phyloP scores from a whole-genome alignment of 2,113 vertebrate species.

The Terrapene triunguis region DNA sequence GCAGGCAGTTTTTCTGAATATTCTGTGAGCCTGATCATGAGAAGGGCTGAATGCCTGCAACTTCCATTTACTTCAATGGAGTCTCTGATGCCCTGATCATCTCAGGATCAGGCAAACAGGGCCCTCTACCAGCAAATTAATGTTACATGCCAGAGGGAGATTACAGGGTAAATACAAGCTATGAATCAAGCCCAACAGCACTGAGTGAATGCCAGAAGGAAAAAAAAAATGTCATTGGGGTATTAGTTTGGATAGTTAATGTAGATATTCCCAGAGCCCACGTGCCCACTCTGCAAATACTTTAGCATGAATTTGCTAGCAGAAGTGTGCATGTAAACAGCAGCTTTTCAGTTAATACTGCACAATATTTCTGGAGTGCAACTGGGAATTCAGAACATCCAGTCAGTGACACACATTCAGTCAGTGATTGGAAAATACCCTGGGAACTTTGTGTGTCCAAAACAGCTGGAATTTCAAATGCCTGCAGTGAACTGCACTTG shows the following conservation, averaged over 20 bases:
- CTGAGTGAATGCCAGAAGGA: not conserved
- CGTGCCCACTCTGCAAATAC: not conserved
- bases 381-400: not conserved
- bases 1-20: not conserved
- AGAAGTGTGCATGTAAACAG: not conserved
- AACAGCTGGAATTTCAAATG: not conserved
- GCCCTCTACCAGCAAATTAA: not conserved
- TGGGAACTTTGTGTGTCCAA: not conserved
- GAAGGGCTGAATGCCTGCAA: not conserved
- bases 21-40: not conserved
- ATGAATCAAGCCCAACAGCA: not conserved
- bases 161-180: not conserved
- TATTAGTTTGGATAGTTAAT: not conserved
- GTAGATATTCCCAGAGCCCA: not conserved
- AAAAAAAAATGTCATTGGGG: not conserved
- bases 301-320: not conserved
- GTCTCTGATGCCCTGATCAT: not conserved
- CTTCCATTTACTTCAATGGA: not conserved
- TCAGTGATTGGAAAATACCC: not conserved
- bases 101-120: not conserved
- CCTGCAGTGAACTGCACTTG: not conserved
- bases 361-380: not conserved
- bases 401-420: not conserved
- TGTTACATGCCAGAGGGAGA: not conserved
- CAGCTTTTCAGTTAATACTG: not conserved